Conservation (phyloP, 2,797 vertebrate genomes). For the Anguilla pacifica region DNA sequence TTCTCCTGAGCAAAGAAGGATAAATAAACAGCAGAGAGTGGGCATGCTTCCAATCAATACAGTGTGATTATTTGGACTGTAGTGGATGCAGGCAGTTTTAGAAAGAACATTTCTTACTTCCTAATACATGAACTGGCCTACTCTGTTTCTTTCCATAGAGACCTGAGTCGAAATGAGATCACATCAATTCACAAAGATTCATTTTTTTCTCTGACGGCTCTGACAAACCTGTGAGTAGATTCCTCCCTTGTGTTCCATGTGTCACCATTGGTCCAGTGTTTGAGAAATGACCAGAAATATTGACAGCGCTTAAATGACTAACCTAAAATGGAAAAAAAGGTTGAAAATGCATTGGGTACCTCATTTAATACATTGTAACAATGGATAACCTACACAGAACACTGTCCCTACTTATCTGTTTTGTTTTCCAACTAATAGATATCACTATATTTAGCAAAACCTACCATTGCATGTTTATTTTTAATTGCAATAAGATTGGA, state of each 20-base stretch:
- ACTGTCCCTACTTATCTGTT: no score
- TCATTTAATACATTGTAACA: background rate
- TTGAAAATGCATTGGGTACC: background rate
- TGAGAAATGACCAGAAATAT: background rate
- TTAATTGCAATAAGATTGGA: no score
- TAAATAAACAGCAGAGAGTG: background rate
- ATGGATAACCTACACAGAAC: background rate
- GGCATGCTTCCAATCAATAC: background rate
- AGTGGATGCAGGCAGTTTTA: background rate
- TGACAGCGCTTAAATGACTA: background rate
- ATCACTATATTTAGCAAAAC: no score
- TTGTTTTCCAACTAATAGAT: no score
- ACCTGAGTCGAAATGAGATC: slow-evolving; percentile 93
- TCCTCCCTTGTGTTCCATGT: background rate
- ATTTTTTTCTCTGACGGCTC: slow-evolving; percentile 81
- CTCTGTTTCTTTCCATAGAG: slow-evolving; percentile 69
- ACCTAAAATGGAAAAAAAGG: background rate
- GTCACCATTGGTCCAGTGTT: background rate
- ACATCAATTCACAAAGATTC: slow-evolving; percentile 83
- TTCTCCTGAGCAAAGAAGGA: no score
- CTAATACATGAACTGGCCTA: background rate
- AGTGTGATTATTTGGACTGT: background rate
- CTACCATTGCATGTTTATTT: no score
- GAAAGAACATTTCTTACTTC: background rate
- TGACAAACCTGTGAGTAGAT: slow-evolving; percentile 91